These are phyloP conservation scores for Habroteleia sp. DNA, from an alignment of 2,888 invertebrate genomes.

Conservation along the genomic window DNA sequence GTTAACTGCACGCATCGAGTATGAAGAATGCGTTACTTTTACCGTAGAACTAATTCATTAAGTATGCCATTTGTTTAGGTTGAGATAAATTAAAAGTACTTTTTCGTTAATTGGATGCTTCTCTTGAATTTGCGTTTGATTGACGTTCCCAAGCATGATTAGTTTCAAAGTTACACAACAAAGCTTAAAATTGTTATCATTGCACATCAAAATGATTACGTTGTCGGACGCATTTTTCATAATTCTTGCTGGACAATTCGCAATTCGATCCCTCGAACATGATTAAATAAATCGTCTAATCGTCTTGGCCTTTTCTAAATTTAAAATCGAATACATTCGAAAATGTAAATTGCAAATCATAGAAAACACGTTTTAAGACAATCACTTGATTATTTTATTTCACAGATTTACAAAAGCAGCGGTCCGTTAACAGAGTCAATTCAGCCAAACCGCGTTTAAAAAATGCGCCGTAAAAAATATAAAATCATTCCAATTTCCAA, in stretches of 20 bases:
- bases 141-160: slow-evolving; percentile 32
- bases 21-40: slow-evolving; percentile 22
- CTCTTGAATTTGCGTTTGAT: slow-evolving; percentile 8
- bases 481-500: too few species aligned
- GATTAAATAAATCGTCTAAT: too few species aligned
- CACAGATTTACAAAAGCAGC: too few species aligned
- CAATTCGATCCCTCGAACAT: too few species aligned
- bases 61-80: slow-evolving; percentile 18
- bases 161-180: slow-evolving; percentile 25
- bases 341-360: too few species aligned
- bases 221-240: slow-evolving; percentile 21
- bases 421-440: too few species aligned
- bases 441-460: too few species aligned
- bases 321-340: too few species aligned
- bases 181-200: slow-evolving; percentile 30
- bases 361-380: too few species aligned
- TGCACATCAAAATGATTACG: slow-evolving; percentile 30
- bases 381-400: too few species aligned
- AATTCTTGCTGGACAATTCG: too few species aligned
- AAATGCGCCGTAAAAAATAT: too few species aligned
- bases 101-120: slow-evolving; percentile 6
- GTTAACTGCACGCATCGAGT: slow-evolving; percentile 37
- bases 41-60: slow-evolving; percentile 23
- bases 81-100: slow-evolving; percentile 18
- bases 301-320: neutral